Evolutionary conservation across 2,888 invertebrate species (phyloP), one percentile per base, ranked within the genome.

Genomic region (Plagodis dolabraria): DNA sequence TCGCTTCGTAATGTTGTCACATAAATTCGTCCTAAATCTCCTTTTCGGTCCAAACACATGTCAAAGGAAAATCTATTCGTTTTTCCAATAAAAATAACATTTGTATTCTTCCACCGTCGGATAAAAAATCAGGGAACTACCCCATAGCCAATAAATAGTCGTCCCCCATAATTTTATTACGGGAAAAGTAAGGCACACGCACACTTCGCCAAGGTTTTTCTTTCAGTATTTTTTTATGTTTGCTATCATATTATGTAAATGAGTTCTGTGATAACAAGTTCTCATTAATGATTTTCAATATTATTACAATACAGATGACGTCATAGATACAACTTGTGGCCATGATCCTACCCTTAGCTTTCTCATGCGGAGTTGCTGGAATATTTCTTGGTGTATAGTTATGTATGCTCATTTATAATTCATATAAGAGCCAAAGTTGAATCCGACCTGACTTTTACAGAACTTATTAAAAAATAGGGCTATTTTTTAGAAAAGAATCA

Each of bases 101-200:
- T 65, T 48, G 60, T 65, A 65, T 68, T 68, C 68, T 45, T 46
- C 52, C 22, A 51, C 50, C 60, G 60, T 64, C 11, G 52, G 52
- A 49, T 47, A 51, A 65, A 65, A 55, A 68, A 64, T 65, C 65
- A 62, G 58, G 57, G 64, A 60, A 58, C 60, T 51, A 22, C 11
- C 46, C 36, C 57, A 54, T 50, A 49, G 48, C 49, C 45, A 40
- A 53, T 45, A 53, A 42, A 53, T 49, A 49, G 40, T 43, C 48
- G 46, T 51, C 57, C 60, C 47, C 60, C 53, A 68, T 65, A 65
- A 68, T 64, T 68, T 62, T 65, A 65, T 62, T 64, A 61, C 38
- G 57, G 62, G 49, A 7, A 60, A 63, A 62, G 58, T 60, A 64
- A 60, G 60, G 56, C 22, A 47, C 49, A n/a, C 51, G 40, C 40